phyloP scores from a whole-genome alignment of 2,797 vertebrate species.

The Leucoraja ocellata region DNA sequence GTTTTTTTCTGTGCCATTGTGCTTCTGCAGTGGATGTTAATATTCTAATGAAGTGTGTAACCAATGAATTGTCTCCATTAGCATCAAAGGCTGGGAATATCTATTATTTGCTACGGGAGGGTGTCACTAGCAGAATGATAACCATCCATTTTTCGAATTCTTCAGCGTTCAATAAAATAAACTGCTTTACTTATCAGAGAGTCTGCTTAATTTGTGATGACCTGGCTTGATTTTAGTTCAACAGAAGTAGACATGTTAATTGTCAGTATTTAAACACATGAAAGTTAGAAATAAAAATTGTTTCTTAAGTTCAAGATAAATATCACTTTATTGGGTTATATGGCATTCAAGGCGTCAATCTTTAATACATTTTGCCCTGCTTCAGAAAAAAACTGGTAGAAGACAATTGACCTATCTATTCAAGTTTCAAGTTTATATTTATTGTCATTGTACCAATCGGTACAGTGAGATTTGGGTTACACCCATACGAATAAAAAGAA shows the following conservation, averaged over 20 bases:
- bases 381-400: not conserved
- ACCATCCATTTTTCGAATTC: not conserved
- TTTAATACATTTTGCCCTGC: not conserved
- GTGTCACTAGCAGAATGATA: not conserved
- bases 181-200: too few relatives aligned
- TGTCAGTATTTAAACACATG: not conserved
- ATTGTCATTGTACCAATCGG: too few relatives aligned
- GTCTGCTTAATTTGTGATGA: not conserved
- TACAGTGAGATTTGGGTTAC: too few relatives aligned
- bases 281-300: not conserved
- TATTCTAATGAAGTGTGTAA: not conserved
- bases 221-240: not conserved
- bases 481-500: too few relatives aligned
- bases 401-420: slow-evolving; percentile 1
- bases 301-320: not conserved
- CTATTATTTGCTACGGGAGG: not conserved
- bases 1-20: not conserved
- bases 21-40: not conserved
- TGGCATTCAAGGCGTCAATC: not conserved
- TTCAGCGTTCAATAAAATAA: not conserved
- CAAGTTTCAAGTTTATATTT: too few relatives aligned
- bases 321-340: not conserved
- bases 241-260: not conserved
- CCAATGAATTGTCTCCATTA: not conserved
- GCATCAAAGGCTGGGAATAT: not conserved